Evolutionary conservation across 1,140 invertebrate genomes (phyloP).

Genomic region (Phthorimaea operculella): DNA sequence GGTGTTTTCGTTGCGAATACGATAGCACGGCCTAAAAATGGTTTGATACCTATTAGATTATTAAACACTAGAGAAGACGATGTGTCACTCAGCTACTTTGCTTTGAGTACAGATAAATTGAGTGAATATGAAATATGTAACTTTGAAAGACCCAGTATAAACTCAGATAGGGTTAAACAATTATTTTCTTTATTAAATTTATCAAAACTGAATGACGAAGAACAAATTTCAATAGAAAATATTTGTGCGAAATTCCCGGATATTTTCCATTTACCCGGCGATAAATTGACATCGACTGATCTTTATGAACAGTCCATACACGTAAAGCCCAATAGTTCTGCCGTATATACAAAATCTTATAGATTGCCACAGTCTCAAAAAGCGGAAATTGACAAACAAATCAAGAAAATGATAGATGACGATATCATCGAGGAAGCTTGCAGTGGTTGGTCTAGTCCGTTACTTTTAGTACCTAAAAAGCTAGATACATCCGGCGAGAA

Average conservation of each 20-base stretch:
- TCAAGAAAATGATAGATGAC: background rate
- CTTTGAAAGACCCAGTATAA: background rate
- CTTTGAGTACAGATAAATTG: background rate
- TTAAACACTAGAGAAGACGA: background rate
- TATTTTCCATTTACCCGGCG: constrained; percentile 4
- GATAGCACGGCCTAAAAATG: background rate
- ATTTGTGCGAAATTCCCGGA: constrained; percentile 2
- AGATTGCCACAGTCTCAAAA: background rate
- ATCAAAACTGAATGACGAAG: background rate
- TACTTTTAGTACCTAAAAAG: constrained; percentile 4
- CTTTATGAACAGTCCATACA: background rate
- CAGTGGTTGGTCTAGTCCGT: background rate
- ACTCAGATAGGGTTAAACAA: background rate
- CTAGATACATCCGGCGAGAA: background rate
- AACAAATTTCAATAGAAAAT: constrained; percentile 4
- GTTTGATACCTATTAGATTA: background rate
- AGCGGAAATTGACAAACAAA: background rate
- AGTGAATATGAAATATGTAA: background rate
- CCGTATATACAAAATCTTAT: background rate
- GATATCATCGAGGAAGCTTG: background rate
- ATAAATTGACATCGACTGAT: background rate
- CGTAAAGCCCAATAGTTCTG: background rate
- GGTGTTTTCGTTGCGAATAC: background rate
- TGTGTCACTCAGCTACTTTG: background rate
- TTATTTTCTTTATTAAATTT: constrained; percentile 1